Base-by-base conservation (phyloP, 2,888 invertebrate species). In the Pachymerium ferrugineum region DNA sequence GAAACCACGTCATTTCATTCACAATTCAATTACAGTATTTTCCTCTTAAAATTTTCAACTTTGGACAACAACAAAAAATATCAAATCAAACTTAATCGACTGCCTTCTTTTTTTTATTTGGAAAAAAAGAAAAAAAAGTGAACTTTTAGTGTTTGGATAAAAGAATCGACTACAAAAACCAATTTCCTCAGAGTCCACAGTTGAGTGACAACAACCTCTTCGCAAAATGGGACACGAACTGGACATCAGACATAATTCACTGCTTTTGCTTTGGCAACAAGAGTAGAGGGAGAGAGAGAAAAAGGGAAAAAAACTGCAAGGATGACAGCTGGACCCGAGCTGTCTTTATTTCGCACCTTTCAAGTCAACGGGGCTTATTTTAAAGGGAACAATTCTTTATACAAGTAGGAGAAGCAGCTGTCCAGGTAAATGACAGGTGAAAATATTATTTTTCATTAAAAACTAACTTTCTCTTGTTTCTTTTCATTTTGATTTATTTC, bases 231-330 rank as follows among this genome's bases (percentile, higher is more conserved):
- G 62, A 62, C 62, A 62, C 62, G 62, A 62, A 62, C 62, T 62
- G 62, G 62, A 62, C 62, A 62, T 62, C 62, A 62, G 62, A 62
- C 62, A 62, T 62, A 62, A 62, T 62, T 62, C 62, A 62, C 62
- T 62, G 62, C 62, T 62, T 62, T 62, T 28, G 62, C 62, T 62
- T 62, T 62, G 62, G 62, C 62, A 62, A 62, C 62, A 62, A 62
- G 28, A 62, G 28, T 12, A 62, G 25, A 28, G n/a, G 62, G 28
- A 28, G 62, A 62, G 28, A 62, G 25, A 62, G 25, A 25, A n/a
- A 28, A 28, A n/a, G 25, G 14, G 28, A 62, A 62, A 62, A 62
- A 62, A 14, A 1, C 62, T 62, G 25, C 25, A 62, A 62, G 14
- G 62, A 14, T 62, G 62, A 62, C 62, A 62, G 62, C 62, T 62